Percentiles rank a stretch among this genome's conserved stretches.
phyloP scores from a whole-genome alignment of 2,113 vertebrate genomes.

The Onychostruthus taczanowskii region DNA sequence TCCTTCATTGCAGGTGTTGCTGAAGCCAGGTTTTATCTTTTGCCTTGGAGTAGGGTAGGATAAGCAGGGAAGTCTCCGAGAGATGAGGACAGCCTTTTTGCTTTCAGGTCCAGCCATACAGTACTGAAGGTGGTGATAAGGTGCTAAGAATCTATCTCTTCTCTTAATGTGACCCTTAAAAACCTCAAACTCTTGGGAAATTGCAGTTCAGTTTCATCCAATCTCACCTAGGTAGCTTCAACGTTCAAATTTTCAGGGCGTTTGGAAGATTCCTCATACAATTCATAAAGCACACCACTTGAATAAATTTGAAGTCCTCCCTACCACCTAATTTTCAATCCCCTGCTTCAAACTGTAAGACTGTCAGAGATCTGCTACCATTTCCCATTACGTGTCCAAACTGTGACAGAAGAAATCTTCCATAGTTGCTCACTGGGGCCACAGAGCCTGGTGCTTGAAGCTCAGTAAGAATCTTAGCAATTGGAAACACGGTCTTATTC shows the following conservation, averaged over 20 bases:
- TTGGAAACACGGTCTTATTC: neutral
- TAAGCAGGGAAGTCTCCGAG: neutral
- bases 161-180: neutral
- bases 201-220: neutral
- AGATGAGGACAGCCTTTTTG: neutral
- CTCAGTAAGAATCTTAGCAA: neutral
- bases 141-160: neutral
- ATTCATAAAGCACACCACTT: neutral
- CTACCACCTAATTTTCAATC: neutral
- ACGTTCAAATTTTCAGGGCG: neutral
- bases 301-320: neutral
- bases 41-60: neutral
- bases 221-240: neutral
- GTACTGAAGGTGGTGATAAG: neutral
- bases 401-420: neutral
- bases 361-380: neutral
- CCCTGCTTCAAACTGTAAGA: neutral
- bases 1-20: neutral
- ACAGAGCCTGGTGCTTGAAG: neutral
- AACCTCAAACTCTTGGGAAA: neutral
- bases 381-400: neutral
- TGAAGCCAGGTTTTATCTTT: neutral
- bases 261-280: neutral
- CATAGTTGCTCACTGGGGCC: neutral
- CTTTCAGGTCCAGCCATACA: neutral